A percentile compares a stretch with the other conserved stretches of the same genome.
Evolutionary conservation across 2,797 vertebrate genomes (phyloP).

Genomic region (Micropoecilia bifurca): DNA sequence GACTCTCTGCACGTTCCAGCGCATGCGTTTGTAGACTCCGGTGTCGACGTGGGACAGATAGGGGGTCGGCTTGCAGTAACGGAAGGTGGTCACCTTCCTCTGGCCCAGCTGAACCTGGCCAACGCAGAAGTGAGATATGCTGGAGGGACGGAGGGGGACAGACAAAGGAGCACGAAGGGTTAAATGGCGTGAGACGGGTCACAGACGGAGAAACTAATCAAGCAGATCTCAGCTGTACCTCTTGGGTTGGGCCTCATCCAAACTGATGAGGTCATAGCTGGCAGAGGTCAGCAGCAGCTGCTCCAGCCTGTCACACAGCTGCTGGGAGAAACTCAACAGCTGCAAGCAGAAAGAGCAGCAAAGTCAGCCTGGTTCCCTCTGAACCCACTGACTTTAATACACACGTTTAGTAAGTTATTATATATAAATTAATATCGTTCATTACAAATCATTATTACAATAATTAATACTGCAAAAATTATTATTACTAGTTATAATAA

Average conservation of each 20-base stretch:
- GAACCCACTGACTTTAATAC: neutral
- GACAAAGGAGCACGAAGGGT: neutral
- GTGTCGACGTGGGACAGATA: slow-evolving; percentile 72
- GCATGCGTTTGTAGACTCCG: slow-evolving; percentile 86
- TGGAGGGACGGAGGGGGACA: slow-evolving; percentile 37
- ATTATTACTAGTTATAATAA: too few relatives aligned
- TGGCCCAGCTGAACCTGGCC: slow-evolving; percentile 78
- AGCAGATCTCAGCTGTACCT: slow-evolving; percentile 67
- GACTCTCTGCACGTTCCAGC: slow-evolving; percentile 85
- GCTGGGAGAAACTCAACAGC: slow-evolving; percentile 85
- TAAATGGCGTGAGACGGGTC: neutral
- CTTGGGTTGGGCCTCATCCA: slow-evolving; percentile 81
- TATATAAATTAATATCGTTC: too few relatives aligned
- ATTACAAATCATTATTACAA: too few relatives aligned
- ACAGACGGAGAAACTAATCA: neutral
- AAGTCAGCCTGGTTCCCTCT: neutral
- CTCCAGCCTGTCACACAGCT: slow-evolving; percentile 83
- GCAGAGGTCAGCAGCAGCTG: slow-evolving; percentile 83
- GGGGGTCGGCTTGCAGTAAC: slow-evolving; percentile 78
- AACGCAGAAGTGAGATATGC: slow-evolving; percentile 85
- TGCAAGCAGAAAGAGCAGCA: slow-evolving; percentile 38
- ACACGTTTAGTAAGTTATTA: neutral
- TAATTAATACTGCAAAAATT: too few relatives aligned
- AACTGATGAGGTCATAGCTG: slow-evolving; percentile 73
- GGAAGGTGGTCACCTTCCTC: slow-evolving; percentile 80